These are phyloP conservation scores for Ennomos quercinarius DNA, from an alignment of 2,888 invertebrate genomes.

Conservation along the genomic window DNA sequence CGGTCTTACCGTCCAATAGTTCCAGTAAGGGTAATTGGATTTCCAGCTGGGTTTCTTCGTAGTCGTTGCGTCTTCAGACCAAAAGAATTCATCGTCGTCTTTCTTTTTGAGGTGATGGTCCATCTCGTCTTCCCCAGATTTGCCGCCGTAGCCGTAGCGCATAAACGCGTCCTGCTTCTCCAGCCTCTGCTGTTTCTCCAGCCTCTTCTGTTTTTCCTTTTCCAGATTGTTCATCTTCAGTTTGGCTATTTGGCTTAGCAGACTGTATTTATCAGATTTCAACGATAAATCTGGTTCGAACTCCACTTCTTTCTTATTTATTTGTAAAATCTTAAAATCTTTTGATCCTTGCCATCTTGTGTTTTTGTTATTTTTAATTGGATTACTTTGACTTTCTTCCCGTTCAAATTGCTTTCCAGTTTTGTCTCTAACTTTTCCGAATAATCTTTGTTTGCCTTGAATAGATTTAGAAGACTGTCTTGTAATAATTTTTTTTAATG, in stretches of 20 bases:
- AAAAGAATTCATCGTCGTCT: too few species aligned
- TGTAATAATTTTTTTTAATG: too few species aligned
- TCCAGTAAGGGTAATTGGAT: conserved; percentile 50
- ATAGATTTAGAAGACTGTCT: too few species aligned
- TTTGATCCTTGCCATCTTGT: too few species aligned
- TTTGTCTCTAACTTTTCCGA: not conserved
- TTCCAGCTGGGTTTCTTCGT: not conserved
- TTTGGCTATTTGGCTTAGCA: conserved; percentile 6
- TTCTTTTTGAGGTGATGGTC: too few species aligned
- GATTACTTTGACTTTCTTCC: not conserved
- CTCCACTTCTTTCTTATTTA: too few species aligned
- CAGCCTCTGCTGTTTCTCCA: not conserved
- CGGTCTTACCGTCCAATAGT: conserved; percentile 60
- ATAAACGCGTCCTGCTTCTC: not conserved
- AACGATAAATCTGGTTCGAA: too few species aligned
- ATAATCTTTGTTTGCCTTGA: not conserved
- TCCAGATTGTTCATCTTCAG: not conserved
- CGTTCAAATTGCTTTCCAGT: conserved; percentile 7
- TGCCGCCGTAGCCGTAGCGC: too few species aligned
- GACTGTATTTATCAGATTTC: not conserved
- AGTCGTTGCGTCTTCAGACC: not conserved
- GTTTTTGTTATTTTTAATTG: too few species aligned
- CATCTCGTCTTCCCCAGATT: too few species aligned
- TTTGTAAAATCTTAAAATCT: too few species aligned
- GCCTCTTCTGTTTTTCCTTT: not conserved